Evolutionary conservation across 2,888 invertebrate species (phyloP).

Genomic region (Agrotis exclamationis): DNA sequence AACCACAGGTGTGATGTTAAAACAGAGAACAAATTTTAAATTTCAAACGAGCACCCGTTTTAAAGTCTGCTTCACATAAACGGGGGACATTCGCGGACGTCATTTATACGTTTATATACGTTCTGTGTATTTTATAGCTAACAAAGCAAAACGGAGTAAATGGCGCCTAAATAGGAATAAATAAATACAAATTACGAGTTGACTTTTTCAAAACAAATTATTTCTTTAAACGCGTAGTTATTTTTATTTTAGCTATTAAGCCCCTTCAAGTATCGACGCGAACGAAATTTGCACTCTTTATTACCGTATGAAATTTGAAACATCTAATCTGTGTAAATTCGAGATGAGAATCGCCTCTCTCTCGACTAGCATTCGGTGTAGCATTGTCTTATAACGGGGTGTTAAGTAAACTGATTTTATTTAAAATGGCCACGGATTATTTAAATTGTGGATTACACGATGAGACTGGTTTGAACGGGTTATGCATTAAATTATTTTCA

Average conservation of each 20-base stretch:
- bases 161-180: no score
- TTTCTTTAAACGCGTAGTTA: neutral
- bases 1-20: slow-evolving; percentile 50
- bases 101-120: no score
- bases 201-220: neutral
- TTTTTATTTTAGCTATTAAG: neutral
- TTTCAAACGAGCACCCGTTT: slow-evolving; percentile 26
- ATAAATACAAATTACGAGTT: neutral
- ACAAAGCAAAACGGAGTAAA: no score
- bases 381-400: neutral
- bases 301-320: neutral
- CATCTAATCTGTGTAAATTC: neutral
- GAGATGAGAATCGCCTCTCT: neutral
- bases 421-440: slow-evolving; percentile 48
- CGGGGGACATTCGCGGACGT: neutral
- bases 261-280: neutral
- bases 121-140: no score
- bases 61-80: slow-evolving; percentile 10
- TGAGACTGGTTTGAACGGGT: slow-evolving; percentile 22
- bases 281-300: neutral
- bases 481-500: slow-evolving; percentile 31
- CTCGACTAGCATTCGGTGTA: neutral
- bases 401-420: slow-evolving; percentile 46
- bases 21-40: slow-evolving; percentile 34
- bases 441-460: slow-evolving; percentile 51